phyloP scores from a whole-genome alignment of 2,888 invertebrate genomes.

The Diarsia brunnea region DNA sequence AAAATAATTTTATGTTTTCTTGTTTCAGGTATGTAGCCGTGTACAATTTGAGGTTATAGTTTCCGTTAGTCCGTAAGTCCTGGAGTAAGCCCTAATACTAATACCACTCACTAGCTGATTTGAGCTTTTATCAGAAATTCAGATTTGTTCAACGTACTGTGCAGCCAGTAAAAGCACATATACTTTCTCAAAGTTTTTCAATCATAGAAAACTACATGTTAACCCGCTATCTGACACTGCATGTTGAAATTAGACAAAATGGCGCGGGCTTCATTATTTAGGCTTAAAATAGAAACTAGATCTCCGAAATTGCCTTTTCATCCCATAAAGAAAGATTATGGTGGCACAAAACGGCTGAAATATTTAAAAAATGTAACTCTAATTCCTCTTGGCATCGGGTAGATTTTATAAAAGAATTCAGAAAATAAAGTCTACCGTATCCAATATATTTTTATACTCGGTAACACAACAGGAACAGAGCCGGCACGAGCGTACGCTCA shows the following conservation, averaged over 20 bases:
- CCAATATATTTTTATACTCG: conserved; percentile 66
- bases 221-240: not conserved
- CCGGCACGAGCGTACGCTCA: conserved; percentile 78
- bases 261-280: conserved; percentile 7
- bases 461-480: conserved; percentile 71
- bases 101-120: not conserved
- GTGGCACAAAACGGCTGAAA: not conserved
- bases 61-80: conserved; percentile 23
- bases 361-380: conserved; percentile 25
- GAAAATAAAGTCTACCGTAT: conserved; percentile 63
- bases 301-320: conserved; percentile 7
- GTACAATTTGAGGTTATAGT: conserved; percentile 21
- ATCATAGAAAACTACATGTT: conserved; percentile 3
- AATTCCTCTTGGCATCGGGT: conserved; percentile 29
- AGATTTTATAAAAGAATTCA: conserved; percentile 30
- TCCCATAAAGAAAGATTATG: conserved; percentile 17
- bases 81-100: not conserved
- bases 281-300: conserved; percentile 19
- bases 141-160: not conserved
- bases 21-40: conserved; percentile 75
- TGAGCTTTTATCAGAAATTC: not conserved
- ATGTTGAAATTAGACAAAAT: conserved; percentile 35
- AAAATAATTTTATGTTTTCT: conserved; percentile 55
- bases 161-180: not conserved
- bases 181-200: conserved; percentile 13